Conservation (phyloP, 2,797 vertebrate species). For the Loriculus beryllinus region DNA sequence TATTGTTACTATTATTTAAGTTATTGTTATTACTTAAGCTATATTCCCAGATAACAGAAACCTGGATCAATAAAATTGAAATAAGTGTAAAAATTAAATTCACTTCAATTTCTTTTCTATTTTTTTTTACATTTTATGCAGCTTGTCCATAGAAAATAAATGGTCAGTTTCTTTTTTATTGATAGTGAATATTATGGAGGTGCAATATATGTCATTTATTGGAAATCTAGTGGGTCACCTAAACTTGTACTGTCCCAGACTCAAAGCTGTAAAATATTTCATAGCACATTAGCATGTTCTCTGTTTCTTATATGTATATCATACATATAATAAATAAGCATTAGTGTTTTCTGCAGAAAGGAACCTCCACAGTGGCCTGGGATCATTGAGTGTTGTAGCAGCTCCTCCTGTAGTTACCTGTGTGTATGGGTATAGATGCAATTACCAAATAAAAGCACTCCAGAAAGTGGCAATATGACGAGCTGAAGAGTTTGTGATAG, state of each 20-base stretch:
- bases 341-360: neutral
- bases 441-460: neutral
- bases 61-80: neutral
- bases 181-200: neutral
- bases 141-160: neutral
- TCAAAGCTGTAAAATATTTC: neutral
- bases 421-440: neutral
- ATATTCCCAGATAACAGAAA: neutral
- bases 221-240: neutral
- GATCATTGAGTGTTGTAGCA: neutral
- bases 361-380: neutral
- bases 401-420: neutral
- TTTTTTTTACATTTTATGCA: neutral
- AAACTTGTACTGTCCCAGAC: neutral
- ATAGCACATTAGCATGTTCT: neutral
- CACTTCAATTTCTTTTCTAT: neutral
- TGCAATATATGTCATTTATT: neutral
- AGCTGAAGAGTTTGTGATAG: neutral
- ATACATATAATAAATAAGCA: neutral
- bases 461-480: neutral
- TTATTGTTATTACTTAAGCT: neutral
- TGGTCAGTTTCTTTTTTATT: neutral
- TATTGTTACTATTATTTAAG: neutral
- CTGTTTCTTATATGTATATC: neutral
- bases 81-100: neutral